Conservation (phyloP, 1,140 invertebrate species). For the Drosophila melanica region DNA sequence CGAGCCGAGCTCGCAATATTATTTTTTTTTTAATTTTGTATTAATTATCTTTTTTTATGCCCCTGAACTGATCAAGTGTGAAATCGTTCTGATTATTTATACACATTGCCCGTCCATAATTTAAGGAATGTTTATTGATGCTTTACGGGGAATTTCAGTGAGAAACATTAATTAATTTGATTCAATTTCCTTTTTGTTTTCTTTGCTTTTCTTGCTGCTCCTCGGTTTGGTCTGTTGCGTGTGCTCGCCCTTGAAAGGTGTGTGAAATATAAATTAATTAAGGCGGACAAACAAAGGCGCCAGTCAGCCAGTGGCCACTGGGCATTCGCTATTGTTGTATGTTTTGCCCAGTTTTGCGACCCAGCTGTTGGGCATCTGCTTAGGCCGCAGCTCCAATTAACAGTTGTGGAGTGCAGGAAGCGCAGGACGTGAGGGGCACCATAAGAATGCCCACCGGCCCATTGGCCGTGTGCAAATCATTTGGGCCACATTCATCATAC, state of each 20-base stretch:
- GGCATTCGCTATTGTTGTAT: conserved; percentile 45
- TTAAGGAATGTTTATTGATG: conserved; percentile 6
- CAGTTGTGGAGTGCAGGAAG: conserved; percentile 16
- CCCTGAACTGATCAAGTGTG: neutral
- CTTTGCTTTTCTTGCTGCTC: conserved; percentile 20
- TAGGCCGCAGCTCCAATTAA: conserved; percentile 62
- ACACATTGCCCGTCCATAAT: conserved; percentile 10
- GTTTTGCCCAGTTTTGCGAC: conserved; percentile 24
- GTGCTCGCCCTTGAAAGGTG: conserved; percentile 57
- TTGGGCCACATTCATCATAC: conserved; percentile 78
- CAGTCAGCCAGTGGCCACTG: conserved; percentile 10
- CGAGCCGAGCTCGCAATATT: too few relatives aligned
- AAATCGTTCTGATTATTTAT: conserved; percentile 12
- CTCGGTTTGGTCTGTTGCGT: conserved; percentile 1
- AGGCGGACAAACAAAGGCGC: conserved; percentile 63
- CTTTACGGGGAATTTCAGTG: conserved; percentile 23
- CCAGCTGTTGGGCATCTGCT: conserved; percentile 55
- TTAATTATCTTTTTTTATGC: neutral
- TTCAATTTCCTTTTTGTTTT: conserved; percentile 44
- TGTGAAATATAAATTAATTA: conserved; percentile 79
- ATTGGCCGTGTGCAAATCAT: conserved; percentile 63
- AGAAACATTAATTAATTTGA: conserved; percentile 39
- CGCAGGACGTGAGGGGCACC: neutral
- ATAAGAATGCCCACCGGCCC: conserved; percentile 1
- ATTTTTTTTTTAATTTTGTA: too few relatives aligned